A percentile compares a stretch with the other conserved stretches of the same genome.
These are phyloP conservation scores for Zosterops hypoxanthus DNA, from an alignment of 2,113 vertebrate species.

Conservation along the genomic window DNA sequence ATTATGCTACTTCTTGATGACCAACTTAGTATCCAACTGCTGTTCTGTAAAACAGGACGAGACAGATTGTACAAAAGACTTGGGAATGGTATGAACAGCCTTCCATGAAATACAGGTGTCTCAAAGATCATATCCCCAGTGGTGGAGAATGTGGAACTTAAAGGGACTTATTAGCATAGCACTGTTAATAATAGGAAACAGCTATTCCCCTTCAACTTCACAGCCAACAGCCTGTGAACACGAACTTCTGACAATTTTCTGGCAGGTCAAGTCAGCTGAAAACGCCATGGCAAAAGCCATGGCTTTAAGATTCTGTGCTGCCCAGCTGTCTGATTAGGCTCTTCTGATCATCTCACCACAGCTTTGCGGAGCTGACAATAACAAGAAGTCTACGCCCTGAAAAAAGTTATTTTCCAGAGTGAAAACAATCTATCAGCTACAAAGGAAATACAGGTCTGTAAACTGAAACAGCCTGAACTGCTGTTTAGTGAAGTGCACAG, in stretches of 20 bases:
- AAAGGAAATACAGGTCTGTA: background rate
- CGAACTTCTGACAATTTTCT: background rate
- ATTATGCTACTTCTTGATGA: background rate
- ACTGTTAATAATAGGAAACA: background rate
- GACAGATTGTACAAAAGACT: background rate
- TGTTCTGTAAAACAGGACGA: background rate
- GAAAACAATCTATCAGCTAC: background rate
- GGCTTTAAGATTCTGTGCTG: too few relatives aligned
- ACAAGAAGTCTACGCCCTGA: background rate
- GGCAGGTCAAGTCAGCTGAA: background rate
- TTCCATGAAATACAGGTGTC: background rate
- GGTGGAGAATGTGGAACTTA: background rate
- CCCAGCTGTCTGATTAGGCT: background rate
- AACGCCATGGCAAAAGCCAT: background rate
- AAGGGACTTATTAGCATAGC: background rate
- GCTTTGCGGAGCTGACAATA: background rate
- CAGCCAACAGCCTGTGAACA: background rate
- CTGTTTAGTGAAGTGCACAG: background rate
- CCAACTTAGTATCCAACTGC: background rate
- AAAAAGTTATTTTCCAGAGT: background rate
- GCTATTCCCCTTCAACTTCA: background rate
- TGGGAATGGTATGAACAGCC: background rate
- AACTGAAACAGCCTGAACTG: background rate
- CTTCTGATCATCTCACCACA: background rate
- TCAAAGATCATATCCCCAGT: background rate